These are phyloP conservation scores for Metallyticus violacea DNA, from an alignment of 2,888 invertebrate genomes.

Conservation along the genomic window DNA sequence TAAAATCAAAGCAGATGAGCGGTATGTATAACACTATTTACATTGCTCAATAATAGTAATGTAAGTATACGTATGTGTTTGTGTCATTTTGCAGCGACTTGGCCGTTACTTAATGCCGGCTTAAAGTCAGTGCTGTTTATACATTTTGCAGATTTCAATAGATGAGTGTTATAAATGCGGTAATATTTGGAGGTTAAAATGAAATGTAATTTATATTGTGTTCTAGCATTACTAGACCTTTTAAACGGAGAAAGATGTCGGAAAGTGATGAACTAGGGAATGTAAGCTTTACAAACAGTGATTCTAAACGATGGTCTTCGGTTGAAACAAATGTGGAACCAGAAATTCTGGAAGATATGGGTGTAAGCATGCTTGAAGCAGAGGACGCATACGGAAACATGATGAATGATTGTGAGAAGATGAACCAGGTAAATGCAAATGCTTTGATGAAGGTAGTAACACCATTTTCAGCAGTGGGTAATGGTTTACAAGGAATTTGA, in stretches of 20 bases:
- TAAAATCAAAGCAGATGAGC: background rate
- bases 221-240: background rate
- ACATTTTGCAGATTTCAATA: background rate
- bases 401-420: background rate
- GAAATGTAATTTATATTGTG: background rate
- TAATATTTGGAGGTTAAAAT: background rate
- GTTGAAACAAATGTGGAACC: conserved; percentile 43
- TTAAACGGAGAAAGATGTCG: conserved; percentile 4
- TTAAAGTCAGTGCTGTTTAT: background rate
- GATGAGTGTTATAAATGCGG: background rate
- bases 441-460: too few relatives aligned
- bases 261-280: conserved; percentile 7
- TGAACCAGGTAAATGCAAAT: background rate
- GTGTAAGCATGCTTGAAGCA: conserved; percentile 58
- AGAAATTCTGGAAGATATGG: conserved; percentile 57
- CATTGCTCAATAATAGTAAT: background rate
- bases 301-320: conserved; percentile 21
- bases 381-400: conserved; percentile 36
- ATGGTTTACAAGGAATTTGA: too few relatives aligned
- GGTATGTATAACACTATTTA: background rate
- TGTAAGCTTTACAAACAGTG: background rate
- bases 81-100: background rate
- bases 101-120: background rate
- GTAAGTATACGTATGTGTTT: background rate
- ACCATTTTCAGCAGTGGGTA: too few relatives aligned